Percentiles rank a stretch among this genome's conserved stretches.
Conservation (phyloP, 2,797 vertebrate genomes). For the Alectoris magna region DNA sequence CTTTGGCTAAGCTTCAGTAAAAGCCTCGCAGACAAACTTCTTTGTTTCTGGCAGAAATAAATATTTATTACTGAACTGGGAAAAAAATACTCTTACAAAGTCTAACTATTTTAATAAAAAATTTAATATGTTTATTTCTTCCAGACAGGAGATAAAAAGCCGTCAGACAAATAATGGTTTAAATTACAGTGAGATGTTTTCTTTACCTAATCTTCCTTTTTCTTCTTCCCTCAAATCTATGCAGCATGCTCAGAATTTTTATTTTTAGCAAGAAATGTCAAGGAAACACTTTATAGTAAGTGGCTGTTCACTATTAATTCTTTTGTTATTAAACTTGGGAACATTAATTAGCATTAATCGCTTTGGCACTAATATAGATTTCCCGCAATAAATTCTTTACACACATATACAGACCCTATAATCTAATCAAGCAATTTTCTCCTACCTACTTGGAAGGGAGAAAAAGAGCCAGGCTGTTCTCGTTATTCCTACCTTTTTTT, state of each 20-base stretch:
- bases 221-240: slow-evolving; percentile 22
- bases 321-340: slow-evolving; percentile 65
- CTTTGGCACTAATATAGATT: slow-evolving; percentile 46
- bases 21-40: slow-evolving; percentile 44
- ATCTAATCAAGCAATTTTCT: slow-evolving; percentile 67
- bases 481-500: not conserved
- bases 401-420: slow-evolving; percentile 44
- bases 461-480: slow-evolving; percentile 11
- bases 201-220: slow-evolving; percentile 50
- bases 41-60: slow-evolving; percentile 74
- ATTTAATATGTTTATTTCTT: slow-evolving; percentile 72
- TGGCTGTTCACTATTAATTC: slow-evolving; percentile 61
- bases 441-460: slow-evolving; percentile 48
- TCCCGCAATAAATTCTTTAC: slow-evolving; percentile 61
- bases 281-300: slow-evolving; percentile 52
- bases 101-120: slow-evolving; percentile 73
- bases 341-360: slow-evolving; percentile 69
- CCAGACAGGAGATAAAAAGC: slow-evolving; percentile 74
- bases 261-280: slow-evolving; percentile 62
- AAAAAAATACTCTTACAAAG: slow-evolving; percentile 51
- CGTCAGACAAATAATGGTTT: slow-evolving; percentile 69
- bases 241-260: slow-evolving; percentile 11
- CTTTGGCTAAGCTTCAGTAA: slow-evolving; percentile 62
- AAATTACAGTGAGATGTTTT: slow-evolving; percentile 58
- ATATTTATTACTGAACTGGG: slow-evolving; percentile 67